These are phyloP conservation scores for Hypotaenidia philippensis DNA, from an alignment of 2,797 vertebrate species.

Conservation along the genomic window DNA sequence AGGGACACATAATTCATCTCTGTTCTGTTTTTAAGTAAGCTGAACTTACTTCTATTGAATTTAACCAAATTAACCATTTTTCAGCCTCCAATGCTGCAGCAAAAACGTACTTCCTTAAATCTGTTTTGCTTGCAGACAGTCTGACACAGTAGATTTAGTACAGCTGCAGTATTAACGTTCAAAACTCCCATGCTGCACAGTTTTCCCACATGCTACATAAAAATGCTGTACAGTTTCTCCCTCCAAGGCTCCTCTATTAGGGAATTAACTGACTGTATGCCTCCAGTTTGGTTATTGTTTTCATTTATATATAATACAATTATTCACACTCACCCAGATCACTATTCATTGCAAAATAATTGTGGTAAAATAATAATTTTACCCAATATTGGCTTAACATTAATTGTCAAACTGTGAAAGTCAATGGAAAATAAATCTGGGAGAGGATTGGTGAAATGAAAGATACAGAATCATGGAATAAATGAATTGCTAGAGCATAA, in stretches of 20 bases:
- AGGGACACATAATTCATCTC: neutral
- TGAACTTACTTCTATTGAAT: neutral
- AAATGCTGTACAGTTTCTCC: conserved; percentile 68
- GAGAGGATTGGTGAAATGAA: conserved; percentile 54
- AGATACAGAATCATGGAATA: conserved; percentile 51
- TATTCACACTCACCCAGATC: conserved; percentile 28
- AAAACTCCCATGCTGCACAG: conserved; percentile 67
- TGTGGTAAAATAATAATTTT: conserved; percentile 55
- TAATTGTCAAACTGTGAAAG: conserved; percentile 67
- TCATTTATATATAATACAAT: conserved; percentile 44
- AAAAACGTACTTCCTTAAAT: conserved; percentile 67
- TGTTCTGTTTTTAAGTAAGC: neutral
- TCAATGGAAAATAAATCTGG: conserved; percentile 51
- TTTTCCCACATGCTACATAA: conserved; percentile 75
- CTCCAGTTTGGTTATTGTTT: conserved; percentile 64
- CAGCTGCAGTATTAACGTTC: conserved; percentile 76
- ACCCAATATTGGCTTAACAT: conserved; percentile 53
- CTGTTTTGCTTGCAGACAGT: conserved; percentile 62
- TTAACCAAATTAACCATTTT: conserved; percentile 47
- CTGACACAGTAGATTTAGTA: conserved; percentile 75
- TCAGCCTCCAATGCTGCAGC: conserved; percentile 43
- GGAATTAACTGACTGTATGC: conserved; percentile 50
- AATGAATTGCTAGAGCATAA: conserved; percentile 15
- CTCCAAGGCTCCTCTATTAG: conserved; percentile 54
- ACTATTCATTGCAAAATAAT: conserved; percentile 50